phyloP scores from a whole-genome alignment of 1,140 invertebrate species.

The Drosophila littoralis region DNA sequence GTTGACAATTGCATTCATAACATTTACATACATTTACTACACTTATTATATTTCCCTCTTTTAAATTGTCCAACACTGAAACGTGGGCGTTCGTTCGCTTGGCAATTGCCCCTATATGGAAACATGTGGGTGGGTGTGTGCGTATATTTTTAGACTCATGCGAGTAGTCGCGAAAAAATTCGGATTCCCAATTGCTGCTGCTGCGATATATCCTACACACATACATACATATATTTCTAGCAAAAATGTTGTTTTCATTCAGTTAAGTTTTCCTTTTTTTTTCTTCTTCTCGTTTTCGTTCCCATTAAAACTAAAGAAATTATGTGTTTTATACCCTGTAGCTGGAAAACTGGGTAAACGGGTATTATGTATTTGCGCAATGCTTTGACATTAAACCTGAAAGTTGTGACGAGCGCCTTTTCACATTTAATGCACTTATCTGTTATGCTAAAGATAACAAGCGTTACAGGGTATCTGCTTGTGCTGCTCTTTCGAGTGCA shows the following conservation, averaged over 20 bases:
- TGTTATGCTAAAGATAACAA: too few species aligned
- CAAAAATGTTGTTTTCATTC: too few species aligned
- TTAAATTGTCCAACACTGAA: background rate
- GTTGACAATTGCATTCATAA: constrained; percentile 21
- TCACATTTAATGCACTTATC: too few species aligned
- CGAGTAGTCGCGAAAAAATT: background rate
- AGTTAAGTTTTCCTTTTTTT: too few species aligned
- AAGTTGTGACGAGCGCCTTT: too few species aligned
- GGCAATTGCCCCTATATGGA: constrained; percentile 19
- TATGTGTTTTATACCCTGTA: background rate
- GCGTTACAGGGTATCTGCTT: background rate
- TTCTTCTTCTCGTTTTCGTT: background rate
- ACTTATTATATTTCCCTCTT: constrained; percentile 2
- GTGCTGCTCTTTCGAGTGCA: background rate
- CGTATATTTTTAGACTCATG: background rate
- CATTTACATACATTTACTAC: background rate
- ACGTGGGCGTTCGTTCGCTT: constrained; percentile 32
- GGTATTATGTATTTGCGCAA: background rate
- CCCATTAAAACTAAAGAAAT: background rate
- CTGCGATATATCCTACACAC: too few species aligned
- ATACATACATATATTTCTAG: too few species aligned
- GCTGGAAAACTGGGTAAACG: background rate
- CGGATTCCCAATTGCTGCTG: background rate
- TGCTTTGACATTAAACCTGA: too few species aligned
- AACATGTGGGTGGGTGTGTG: constrained; percentile 6